Conservation (phyloP, 2,797 vertebrate genomes). For the Telmatherina bonti region DNA sequence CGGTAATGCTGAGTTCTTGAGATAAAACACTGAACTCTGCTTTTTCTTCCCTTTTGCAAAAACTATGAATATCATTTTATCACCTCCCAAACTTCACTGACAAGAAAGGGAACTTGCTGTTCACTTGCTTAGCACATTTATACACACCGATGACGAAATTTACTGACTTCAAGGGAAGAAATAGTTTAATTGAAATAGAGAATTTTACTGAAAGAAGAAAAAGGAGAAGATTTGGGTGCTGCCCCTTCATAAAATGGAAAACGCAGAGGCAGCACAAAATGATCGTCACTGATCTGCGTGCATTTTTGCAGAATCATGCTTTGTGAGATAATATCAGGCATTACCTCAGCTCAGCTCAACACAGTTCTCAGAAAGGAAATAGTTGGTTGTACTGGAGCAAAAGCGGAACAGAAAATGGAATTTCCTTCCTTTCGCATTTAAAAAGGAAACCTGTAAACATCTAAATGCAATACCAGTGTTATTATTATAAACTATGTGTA, state of each 20-base stretch:
- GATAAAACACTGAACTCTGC: neutral
- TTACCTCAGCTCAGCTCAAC: constrained; percentile 10
- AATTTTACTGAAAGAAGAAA: neutral
- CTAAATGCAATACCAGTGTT: neutral
- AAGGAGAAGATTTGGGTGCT: neutral
- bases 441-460: neutral
- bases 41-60: neutral
- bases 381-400: neutral
- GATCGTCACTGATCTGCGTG: constrained; percentile 33
- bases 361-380: constrained; percentile 26
- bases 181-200: neutral
- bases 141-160: neutral
- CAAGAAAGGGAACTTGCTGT: neutral
- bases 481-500: neutral
- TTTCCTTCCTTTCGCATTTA: neutral
- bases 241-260: constrained; percentile 1
- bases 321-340: constrained; percentile 40
- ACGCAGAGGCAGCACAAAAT: constrained; percentile 34
- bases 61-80: neutral
- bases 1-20: neutral
- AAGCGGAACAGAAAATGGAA: neutral
- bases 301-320: constrained; percentile 18
- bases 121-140: neutral
- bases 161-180: neutral
- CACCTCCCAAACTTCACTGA: neutral